Evolutionary conservation across 92 coral and sea anemone species (phyloP), one percentile per base, ranked within the genome.

Genomic region (Porites rus): DNA sequence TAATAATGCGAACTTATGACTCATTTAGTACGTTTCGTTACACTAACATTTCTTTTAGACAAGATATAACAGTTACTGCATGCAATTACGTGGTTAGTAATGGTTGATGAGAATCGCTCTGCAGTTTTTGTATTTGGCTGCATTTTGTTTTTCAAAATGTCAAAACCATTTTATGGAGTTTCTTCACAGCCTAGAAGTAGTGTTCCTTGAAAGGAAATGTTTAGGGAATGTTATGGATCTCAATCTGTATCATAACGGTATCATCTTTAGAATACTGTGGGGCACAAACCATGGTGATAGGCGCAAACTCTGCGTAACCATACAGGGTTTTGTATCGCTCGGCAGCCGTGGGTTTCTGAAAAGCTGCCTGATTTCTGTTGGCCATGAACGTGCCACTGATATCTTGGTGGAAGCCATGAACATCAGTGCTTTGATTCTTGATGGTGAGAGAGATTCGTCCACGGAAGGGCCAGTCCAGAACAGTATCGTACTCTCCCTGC

Each of bases 271-370:
- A 59, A 54, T 82, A 91, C 76, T 91, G 93, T 7, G 78, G 87
- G 24, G 80, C 86, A 10, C 83, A 80, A 21, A 94, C 68, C 75
- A 90, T 88, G 50, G 89, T 87, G 20, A 94, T 83, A 6, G 89
- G 98, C 3, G 96, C 90, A 59, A 94, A 94, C 80, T 94, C 95
- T 4, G 76, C 95, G 70, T 90, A 94, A 1, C 98, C 98, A 78
- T 94, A 94, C 25, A 92, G 91, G 71, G 88, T 92, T 79, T 77
- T 88, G 64, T 90, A 85, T 18, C 91, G 31, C 6, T 89, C 43
- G 5, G 43, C 77, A 0, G 98, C 85, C 1, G 98, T 74, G 0
- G 95, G 98, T 65, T 77, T 84, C 53, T 92, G 95, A 69, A 94
- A 94, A 11, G 98, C 94, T 63, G 74, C 75, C 51, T 88, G 65